Evolutionary conservation across 2,888 invertebrate genomes (phyloP), one percentile per base, ranked within the genome.

Genomic region (Campoplex nolae): DNA sequence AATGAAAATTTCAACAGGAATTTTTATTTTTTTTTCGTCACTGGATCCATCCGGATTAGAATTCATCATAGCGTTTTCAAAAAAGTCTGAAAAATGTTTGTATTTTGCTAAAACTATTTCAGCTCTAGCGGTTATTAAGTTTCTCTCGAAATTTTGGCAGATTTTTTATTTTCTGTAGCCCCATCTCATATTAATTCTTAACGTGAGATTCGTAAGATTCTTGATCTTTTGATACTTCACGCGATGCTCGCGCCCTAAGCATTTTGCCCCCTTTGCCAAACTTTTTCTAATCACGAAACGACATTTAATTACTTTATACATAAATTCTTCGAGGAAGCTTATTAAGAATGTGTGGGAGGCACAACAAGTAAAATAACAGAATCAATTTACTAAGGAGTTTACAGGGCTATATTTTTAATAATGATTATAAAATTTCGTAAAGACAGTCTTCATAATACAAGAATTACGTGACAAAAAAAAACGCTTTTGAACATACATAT

Each of bases 291-390:
- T 45, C 42, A 23, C 13, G 11, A 4, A 28, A 23, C 18, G 13
- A 45, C 23, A 23, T 45, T 70, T 42, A 42, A 70, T 45, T 23
- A 45, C 23, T 45, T 70, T 70, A 70, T 70, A 45, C 68, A 70
- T 45, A 13, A 45, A 45, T n/a, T 70, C 45, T 70, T 45, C 23
- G 45, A 42, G 45, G 28, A 70, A 28, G 35, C 23, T 28, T 70
- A 16, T 70, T 23, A 13, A 68, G 4, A 28, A 23, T 6, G 23
- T 42, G 6, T 68, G 16, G 38, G 68, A 9, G 42, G 6, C 4
- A n/a, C n/a, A 38, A n/a, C 3, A 11, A 28, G 28, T 28, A n/a
- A 8, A 13, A 42, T 3, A n/a, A 68, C 11, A 23, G 58, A 8
- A 56, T 9, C 7, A 56, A 23, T 56, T 28, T 0, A 58, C 28